Conservation (phyloP, 2,113 vertebrate species). For the Apeltes quadracus region DNA sequence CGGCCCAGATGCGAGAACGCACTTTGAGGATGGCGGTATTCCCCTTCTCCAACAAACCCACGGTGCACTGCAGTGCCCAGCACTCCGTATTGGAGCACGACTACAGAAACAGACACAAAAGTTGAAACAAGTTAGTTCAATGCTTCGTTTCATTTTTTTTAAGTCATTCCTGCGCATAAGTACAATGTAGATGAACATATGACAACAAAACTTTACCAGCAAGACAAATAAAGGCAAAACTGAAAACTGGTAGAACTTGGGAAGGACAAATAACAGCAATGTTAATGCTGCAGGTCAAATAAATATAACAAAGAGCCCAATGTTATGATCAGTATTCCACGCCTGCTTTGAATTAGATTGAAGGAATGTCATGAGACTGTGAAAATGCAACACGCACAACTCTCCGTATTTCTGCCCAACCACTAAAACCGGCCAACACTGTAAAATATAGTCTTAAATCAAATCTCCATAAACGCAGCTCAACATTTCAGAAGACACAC, state of each 20-base stretch:
- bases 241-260: slow-evolving; percentile 7
- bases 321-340: slow-evolving; percentile 64
- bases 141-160: background rate
- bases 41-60: slow-evolving; percentile 84
- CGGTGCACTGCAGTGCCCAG: slow-evolving; percentile 84
- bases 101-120: slow-evolving; percentile 63
- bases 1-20: slow-evolving; percentile 87
- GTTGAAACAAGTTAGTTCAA: background rate
- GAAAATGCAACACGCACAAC: slow-evolving; percentile 69
- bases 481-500: slow-evolving; percentile 40
- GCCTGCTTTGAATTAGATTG: slow-evolving; percentile 79
- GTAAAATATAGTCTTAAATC: slow-evolving; percentile 62
- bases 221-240: slow-evolving; percentile 14
- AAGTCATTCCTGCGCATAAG: background rate
- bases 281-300: slow-evolving; percentile 55
- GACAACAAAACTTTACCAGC: background rate
- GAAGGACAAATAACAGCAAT: slow-evolving; percentile 33
- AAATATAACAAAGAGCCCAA: slow-evolving; percentile 74
- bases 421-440: slow-evolving; percentile 58
- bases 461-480: slow-evolving; percentile 53
- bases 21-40: slow-evolving; percentile 85
- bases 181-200: background rate
- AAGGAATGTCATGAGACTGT: slow-evolving; percentile 80
- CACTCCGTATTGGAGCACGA: slow-evolving; percentile 86
- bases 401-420: slow-evolving; percentile 67